Evolutionary conservation across 2,888 invertebrate genomes (phyloP), one percentile per base, ranked within the genome.

Genomic region (Ornithoptera alexandrae): DNA sequence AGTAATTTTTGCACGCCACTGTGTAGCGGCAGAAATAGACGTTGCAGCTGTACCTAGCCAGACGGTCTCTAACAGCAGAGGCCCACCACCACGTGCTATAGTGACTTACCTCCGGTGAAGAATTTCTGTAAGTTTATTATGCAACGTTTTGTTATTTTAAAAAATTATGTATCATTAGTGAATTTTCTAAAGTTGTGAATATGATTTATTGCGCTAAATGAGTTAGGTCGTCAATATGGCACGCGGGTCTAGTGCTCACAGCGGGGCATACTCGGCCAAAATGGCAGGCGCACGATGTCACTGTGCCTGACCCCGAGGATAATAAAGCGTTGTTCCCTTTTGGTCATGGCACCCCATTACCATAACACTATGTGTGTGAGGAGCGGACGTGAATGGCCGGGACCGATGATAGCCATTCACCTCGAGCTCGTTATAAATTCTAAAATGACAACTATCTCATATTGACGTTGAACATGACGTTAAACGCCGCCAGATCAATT

Each of bases 211-310:
- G 22, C 30, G 36, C 56, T 70, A 68, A 69, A 65, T 39, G 69
- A 72, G 67, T 71, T 69, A 68, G 69, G 71, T 80, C 22, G 22
- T 78, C 78, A 78, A 78, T 78, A 74, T 71, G 77, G 81, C 81
- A 79, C 74, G 74, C 76, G 72, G 76, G 78, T 73, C 46, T 20
- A 24, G 59, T 22, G 53, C 74, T 69, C 63, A 69, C 84, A 84
- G 84, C 84, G 83, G 86, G 85, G 80, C 82, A 82, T 82, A 83
- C 67, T 75, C 72, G 75, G 82, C 84, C 81, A 83, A 87, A 88
- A 89, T 87, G 84, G 86, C 82, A 76, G 77, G 78, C 75, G 83
- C 90, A 89, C 87, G 88, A 88, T 84, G 87, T 86, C 85, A 81
- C 76, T 76, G 77, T 66, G 68, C 69, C 76, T 83, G 85, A 84